These are phyloP conservation scores for Chaetops frenatus DNA, from an alignment of 2,113 vertebrate genomes.

Conservation along the genomic window DNA sequence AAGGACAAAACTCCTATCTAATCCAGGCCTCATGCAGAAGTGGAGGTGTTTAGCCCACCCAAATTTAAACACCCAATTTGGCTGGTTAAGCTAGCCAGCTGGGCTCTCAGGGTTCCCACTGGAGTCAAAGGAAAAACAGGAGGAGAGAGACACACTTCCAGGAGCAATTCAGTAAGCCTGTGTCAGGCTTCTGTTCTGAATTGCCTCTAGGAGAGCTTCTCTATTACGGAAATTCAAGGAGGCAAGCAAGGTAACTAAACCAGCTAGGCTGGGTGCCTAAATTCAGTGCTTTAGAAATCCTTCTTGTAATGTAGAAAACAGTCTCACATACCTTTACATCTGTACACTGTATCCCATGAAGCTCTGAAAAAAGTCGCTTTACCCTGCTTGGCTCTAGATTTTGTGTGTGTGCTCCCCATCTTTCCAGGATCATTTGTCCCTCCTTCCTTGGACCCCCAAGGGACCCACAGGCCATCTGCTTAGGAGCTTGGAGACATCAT, in stretches of 20 bases:
- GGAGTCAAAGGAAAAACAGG: not conserved
- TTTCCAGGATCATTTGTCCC: not conserved
- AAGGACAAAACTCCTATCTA: not conserved
- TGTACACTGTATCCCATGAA: not conserved
- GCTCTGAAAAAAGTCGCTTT: not conserved
- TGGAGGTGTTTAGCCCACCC: not conserved
- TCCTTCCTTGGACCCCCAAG: not conserved
- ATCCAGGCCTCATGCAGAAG: not conserved
- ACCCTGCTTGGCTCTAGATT: not conserved
- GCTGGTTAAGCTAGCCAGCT: not conserved
- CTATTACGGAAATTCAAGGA: not conserved
- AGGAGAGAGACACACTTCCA: not conserved
- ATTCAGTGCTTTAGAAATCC: not conserved
- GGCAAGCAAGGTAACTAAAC: not conserved
- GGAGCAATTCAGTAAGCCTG: not conserved
- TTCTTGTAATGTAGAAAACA: not conserved
- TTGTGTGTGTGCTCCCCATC: not conserved
- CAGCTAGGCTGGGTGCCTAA: not conserved
- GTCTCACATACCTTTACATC: rapidly evolving
- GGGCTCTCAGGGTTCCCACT: not conserved
- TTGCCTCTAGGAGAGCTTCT: not conserved
- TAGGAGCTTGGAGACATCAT: not conserved
- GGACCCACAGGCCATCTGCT: not conserved
- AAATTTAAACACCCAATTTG: not conserved
- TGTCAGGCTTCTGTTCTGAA: not conserved